Percentiles rank a stretch among this genome's conserved stretches.
Evolutionary conservation across 2,797 vertebrate genomes (phyloP).

Genomic region (Phalanger gymnotis): DNA sequence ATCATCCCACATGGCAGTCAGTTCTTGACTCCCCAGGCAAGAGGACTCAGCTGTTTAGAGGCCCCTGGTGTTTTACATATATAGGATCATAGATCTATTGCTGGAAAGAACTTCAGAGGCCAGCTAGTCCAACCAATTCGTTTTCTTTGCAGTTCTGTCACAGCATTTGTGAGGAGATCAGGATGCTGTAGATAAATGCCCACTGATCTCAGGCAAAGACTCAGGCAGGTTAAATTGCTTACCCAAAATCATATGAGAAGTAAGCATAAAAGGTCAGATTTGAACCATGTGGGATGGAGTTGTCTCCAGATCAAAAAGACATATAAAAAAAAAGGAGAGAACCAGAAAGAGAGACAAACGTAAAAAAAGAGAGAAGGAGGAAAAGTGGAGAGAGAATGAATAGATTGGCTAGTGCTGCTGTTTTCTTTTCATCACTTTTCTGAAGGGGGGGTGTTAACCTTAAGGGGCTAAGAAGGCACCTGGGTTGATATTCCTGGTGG

Average conservation of each 20-base stretch:
- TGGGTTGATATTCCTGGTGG: neutral
- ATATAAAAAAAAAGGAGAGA: neutral
- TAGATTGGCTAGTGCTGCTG: neutral
- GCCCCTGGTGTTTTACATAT: neutral
- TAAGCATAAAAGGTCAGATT: neutral
- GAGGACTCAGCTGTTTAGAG: neutral
- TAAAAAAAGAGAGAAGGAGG: neutral
- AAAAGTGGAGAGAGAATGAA: neutral
- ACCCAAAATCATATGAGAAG: neutral
- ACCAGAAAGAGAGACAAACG: neutral
- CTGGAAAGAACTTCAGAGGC: neutral
- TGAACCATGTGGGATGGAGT: neutral
- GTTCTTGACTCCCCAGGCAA: neutral
- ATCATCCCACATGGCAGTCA: neutral
- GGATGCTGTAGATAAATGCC: neutral
- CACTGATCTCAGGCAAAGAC: neutral
- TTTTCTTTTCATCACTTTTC: neutral
- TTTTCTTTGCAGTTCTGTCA: neutral
- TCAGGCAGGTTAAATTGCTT: neutral
- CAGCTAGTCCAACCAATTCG: neutral
- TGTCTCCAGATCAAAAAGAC: neutral
- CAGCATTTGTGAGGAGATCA: neutral
- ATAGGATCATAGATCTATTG: neutral
- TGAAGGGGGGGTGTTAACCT: neutral
- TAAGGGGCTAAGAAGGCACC: neutral